Evolutionary conservation across 2,797 vertebrate species (phyloP).

Genomic region (Hoplostethus mediterraneus): DNA sequence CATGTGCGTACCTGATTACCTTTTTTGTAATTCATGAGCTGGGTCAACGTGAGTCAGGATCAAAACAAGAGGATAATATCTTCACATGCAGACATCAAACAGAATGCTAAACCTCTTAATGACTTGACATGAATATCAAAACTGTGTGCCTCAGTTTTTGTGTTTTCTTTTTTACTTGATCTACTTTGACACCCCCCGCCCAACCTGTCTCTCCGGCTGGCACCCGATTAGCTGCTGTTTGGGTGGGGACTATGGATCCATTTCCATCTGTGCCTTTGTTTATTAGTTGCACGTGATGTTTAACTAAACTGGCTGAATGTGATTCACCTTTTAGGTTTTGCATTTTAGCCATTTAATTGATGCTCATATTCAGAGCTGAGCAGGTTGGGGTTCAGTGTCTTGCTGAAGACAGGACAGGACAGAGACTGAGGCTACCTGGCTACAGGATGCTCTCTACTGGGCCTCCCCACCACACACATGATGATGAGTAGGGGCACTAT

Average conservation of each 20-base stretch:
- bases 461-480: no score
- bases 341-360: no score
- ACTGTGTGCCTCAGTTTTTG: constrained; percentile 6
- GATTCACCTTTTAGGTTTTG: no score
- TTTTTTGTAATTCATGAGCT: constrained; percentile 4
- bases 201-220: constrained; percentile 22
- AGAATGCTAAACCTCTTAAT: constrained; percentile 36
- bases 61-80: constrained; percentile 14
- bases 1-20: constrained; percentile 4
- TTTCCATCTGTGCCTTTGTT: constrained; percentile 15
- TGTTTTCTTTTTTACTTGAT: constrained; percentile 22
- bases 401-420: no score
- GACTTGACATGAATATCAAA: constrained; percentile 35
- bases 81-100: constrained; percentile 34
- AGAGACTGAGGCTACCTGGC: no score
- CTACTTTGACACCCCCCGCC: constrained; percentile 18
- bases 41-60: constrained; percentile 20
- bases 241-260: constrained; percentile 23
- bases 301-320: no score
- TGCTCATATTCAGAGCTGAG: no score
- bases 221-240: constrained; percentile 15
- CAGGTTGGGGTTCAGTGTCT: no score
- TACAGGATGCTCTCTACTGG: no score
- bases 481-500: no score
- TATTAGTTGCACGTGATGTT: not conserved